Evolutionary conservation across 35 echinoderm and acorn worm genomes (phyloP).

Genomic region (Apostichopus japonicus): DNA sequence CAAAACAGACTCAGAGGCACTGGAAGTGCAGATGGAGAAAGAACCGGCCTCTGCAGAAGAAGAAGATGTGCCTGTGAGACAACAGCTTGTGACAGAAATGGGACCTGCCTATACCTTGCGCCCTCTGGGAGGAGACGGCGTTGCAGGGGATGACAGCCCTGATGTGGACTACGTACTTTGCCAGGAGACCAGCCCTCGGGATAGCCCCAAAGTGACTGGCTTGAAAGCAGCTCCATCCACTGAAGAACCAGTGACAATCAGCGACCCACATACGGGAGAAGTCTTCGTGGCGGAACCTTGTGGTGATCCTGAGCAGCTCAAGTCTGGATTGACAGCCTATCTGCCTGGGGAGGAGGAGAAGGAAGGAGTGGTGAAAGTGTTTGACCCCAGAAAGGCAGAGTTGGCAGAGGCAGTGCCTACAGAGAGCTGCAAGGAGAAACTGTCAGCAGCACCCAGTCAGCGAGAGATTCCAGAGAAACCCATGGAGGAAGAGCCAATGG

Average conservation of each 20-base stretch:
- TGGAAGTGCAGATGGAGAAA: slow-evolving; percentile 11
- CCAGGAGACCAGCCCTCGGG: slow-evolving; percentile 23
- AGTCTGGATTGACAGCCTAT: slow-evolving; percentile 54
- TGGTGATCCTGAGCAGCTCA: slow-evolving; percentile 61
- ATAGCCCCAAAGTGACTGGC: slow-evolving; percentile 20
- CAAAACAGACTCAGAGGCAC: not conserved
- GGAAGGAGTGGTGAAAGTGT: slow-evolving; percentile 41
- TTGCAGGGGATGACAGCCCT: slow-evolving; percentile 44
- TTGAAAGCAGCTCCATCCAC: slow-evolving; percentile 12
- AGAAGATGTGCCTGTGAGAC: not conserved
- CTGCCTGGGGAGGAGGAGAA: slow-evolving; percentile 30
- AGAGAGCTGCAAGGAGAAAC: slow-evolving; percentile 30
- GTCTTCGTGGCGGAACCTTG: slow-evolving; percentile 65
- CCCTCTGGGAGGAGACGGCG: slow-evolving; percentile 39
- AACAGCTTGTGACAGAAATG: slow-evolving; percentile 36
- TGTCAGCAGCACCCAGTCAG: slow-evolving; percentile 3
- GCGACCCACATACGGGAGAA: slow-evolving; percentile 59
- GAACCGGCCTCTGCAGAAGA: not conserved
- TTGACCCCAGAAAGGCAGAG: slow-evolving; percentile 44
- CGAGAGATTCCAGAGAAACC: not conserved
- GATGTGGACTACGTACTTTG: slow-evolving; percentile 44
- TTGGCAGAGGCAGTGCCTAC: slow-evolving; percentile 14
- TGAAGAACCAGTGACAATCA: slow-evolving; percentile 33
- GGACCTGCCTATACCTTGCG: slow-evolving; percentile 42
- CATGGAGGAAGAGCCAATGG: slow-evolving; percentile 36